A percentile compares a stretch with the other conserved stretches of the same genome.
These are phyloP conservation scores for Limnodromus scolopaceus DNA, from an alignment of 2,797 vertebrate genomes.

Conservation along the genomic window DNA sequence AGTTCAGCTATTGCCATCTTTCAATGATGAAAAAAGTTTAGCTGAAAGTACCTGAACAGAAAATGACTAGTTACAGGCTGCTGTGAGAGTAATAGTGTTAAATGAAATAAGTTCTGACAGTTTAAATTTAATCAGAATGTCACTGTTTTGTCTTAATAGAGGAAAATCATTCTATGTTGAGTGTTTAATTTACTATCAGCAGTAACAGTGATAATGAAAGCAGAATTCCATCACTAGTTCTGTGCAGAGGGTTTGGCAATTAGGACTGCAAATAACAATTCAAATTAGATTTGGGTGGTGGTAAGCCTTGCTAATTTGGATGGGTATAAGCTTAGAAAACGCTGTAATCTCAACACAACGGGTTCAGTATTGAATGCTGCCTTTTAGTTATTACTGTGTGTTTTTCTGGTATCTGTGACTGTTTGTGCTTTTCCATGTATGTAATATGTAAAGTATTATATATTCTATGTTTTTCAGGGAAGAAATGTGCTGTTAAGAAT, in stretches of 20 bases:
- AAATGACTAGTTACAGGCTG: conserved; percentile 31
- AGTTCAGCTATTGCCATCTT: neutral
- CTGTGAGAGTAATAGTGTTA: conserved; percentile 40
- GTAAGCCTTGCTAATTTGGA: conserved; percentile 51
- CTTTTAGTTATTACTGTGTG: neutral
- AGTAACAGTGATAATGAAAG: conserved; percentile 71
- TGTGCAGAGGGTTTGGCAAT: conserved; percentile 40
- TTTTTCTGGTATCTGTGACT: neutral
- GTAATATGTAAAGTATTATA: neutral
- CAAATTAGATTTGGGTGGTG: conserved; percentile 57
- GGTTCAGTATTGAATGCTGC: neutral
- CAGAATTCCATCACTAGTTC: conserved; percentile 54
- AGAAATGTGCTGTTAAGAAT: neutral
- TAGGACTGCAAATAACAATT: conserved; percentile 64
- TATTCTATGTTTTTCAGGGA: neutral
- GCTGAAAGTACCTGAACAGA: conserved; percentile 23
- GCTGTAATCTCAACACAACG: neutral
- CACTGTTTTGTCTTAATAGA: conserved; percentile 79
- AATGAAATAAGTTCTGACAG: conserved; percentile 65
- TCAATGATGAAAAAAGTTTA: conserved; percentile 35
- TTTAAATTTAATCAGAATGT: conserved; percentile 80
- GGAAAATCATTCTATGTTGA: conserved; percentile 77
- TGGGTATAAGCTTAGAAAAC: conserved; percentile 29
- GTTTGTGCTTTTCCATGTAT: neutral
- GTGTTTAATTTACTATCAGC: conserved; percentile 71